A percentile compares a stretch with the other conserved stretches of the same genome.
Evolutionary conservation across 2,113 vertebrate genomes (phyloP).

Genomic region (Bostrychus sinensis): DNA sequence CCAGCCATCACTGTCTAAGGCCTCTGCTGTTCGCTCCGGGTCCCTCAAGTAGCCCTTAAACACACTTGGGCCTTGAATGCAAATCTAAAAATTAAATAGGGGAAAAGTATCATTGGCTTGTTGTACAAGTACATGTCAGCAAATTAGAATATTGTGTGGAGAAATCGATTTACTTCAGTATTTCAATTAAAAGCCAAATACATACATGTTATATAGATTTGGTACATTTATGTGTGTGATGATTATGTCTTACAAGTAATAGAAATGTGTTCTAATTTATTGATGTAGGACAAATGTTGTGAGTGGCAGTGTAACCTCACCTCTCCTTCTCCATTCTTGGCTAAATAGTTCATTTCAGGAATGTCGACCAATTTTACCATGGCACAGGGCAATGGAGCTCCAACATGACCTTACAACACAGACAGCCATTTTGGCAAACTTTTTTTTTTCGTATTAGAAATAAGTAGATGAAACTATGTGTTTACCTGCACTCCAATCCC

Average conservation of each 20-base stretch:
- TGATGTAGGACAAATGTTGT: too few species aligned
- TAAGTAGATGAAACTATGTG: rapidly evolving
- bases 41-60: slow-evolving; percentile 81
- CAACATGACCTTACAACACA: slow-evolving; percentile 77
- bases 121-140: too few species aligned
- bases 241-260: too few species aligned
- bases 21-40: slow-evolving; percentile 71
- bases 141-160: too few species aligned
- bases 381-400: slow-evolving; percentile 78
- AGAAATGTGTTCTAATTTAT: too few species aligned
- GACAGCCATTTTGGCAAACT: not conserved
- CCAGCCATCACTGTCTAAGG: slow-evolving; percentile 80
- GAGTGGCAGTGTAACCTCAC: slow-evolving; percentile 45
- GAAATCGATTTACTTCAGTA: too few species aligned
- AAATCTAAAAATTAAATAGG: slow-evolving; percentile 66
- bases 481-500: slow-evolving; percentile 81
- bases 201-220: too few species aligned
- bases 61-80: slow-evolving; percentile 78
- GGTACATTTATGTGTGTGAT: too few species aligned
- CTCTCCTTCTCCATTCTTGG: slow-evolving; percentile 79
- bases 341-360: slow-evolving; percentile 81
- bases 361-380: slow-evolving; percentile 80
- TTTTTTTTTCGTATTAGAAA: not conserved
- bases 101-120: not conserved
- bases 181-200: too few species aligned